These are phyloP conservation scores for Brevipalpus yothersi DNA, from an alignment of 1,140 invertebrate genomes.

Conservation along the genomic window DNA sequence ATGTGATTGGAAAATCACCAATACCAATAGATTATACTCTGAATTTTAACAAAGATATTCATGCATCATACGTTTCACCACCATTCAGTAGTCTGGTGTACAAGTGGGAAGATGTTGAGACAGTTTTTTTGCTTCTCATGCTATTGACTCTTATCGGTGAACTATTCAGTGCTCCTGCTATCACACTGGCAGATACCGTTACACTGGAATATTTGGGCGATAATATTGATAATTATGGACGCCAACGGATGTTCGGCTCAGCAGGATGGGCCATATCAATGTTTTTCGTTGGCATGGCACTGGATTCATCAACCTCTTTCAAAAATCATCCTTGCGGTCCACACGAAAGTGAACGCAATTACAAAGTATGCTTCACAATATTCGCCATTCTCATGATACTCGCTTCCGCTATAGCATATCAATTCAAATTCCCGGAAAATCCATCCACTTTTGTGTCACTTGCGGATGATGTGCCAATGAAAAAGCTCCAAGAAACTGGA, in stretches of 20 bases:
- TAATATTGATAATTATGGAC: slow-evolving; percentile 66
- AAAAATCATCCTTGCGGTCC: slow-evolving; percentile 64
- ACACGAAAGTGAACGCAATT: slow-evolving; percentile 75
- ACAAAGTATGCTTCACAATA: slow-evolving; percentile 92
- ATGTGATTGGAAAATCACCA: slow-evolving; percentile 38
- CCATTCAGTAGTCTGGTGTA: slow-evolving; percentile 84
- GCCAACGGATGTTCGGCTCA: slow-evolving; percentile 94
- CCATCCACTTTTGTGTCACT: not conserved
- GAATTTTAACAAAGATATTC: slow-evolving; percentile 36
- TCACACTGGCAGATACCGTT: slow-evolving; percentile 79
- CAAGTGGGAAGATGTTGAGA: slow-evolving; percentile 58
- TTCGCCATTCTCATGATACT: slow-evolving; percentile 91
- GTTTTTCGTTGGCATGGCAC: slow-evolving; percentile 89
- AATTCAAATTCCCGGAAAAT: slow-evolving; percentile 28
- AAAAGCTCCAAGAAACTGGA: not conserved
- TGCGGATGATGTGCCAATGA: not conserved
- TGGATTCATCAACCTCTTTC: slow-evolving; percentile 81
- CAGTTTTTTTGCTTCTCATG: slow-evolving; percentile 79
- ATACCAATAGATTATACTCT: slow-evolving; percentile 45
- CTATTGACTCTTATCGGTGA: slow-evolving; percentile 83
- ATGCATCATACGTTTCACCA: slow-evolving; percentile 59
- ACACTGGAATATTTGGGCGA: slow-evolving; percentile 73
- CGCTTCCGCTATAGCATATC: slow-evolving; percentile 72
- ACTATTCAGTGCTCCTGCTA: slow-evolving; percentile 87
- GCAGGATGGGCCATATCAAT: slow-evolving; percentile 91